Evolutionary conservation across 2,888 invertebrate genomes (phyloP).

Genomic region (Cerceris rybyensis): DNA sequence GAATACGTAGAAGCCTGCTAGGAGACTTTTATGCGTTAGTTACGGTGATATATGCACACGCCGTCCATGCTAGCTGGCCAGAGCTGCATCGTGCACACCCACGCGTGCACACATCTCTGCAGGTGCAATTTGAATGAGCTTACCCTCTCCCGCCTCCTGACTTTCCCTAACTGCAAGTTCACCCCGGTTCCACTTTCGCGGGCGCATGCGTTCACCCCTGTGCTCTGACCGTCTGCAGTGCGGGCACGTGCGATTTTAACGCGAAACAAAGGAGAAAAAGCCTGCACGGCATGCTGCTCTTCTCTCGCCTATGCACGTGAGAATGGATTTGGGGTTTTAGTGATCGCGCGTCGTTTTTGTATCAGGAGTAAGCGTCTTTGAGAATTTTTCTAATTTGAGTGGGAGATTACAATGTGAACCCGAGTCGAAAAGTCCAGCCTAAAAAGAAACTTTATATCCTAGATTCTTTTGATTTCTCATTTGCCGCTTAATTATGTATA

Average conservation of each 20-base stretch:
- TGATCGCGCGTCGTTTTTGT: background rate
- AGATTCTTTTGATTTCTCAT: too few relatives aligned
- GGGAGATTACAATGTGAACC: too few relatives aligned
- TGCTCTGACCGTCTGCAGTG: slow-evolving; percentile 56
- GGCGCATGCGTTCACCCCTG: slow-evolving; percentile 50
- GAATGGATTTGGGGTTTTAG: background rate
- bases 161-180: background rate
- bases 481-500: too few relatives aligned
- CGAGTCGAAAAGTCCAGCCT: too few relatives aligned
- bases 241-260: slow-evolving; percentile 66
- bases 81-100: slow-evolving; percentile 22
- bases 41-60: slow-evolving; percentile 39
- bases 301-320: background rate
- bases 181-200: slow-evolving; percentile 13
- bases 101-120: slow-evolving; percentile 17
- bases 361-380: background rate
- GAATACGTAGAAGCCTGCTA: slow-evolving; percentile 21
- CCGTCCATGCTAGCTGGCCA: slow-evolving; percentile 11
- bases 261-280: slow-evolving; percentile 50
- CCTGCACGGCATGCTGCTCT: slow-evolving; percentile 18
- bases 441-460: too few relatives aligned
- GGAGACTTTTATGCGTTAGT: slow-evolving; percentile 41
- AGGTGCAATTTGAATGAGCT: slow-evolving; percentile 32
- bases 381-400: too few relatives aligned
- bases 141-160: background rate